These are phyloP conservation scores for Phenganax subtilis DNA, from an alignment of 92 coral and sea anemone genomes.

Conservation along the genomic window DNA sequence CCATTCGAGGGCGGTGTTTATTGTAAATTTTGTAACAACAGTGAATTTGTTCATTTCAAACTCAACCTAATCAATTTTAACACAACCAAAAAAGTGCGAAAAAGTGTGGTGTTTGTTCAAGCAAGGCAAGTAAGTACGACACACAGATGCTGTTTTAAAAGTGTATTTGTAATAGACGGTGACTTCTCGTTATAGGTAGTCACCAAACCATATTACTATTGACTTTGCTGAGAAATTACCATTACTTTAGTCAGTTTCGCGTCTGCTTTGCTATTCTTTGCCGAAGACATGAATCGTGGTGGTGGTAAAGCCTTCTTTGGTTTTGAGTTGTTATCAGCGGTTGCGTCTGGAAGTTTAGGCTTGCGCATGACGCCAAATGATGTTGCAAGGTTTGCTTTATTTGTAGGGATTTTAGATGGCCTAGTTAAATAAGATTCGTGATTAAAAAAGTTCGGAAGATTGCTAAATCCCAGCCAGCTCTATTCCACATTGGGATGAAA, in stretches of 20 bases:
- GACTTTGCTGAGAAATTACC: not conserved
- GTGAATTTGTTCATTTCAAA: too few relatives aligned
- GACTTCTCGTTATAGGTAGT: not conserved
- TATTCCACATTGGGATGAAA: not conserved
- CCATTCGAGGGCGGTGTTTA: too few relatives aligned
- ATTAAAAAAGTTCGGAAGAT: not conserved
- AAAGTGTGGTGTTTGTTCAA: too few relatives aligned
- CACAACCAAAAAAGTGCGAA: too few relatives aligned
- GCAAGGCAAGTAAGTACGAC: too few relatives aligned
- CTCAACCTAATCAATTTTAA: too few relatives aligned
- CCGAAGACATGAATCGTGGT: conserved; percentile 24
- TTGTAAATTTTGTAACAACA: too few relatives aligned
- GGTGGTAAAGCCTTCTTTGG: conserved; percentile 83
- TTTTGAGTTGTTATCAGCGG: conserved; percentile 57
- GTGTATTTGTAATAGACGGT: too few relatives aligned
- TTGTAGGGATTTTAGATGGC: conserved; percentile 40
- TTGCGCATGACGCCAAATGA: conserved; percentile 27
- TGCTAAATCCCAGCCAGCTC: not conserved
- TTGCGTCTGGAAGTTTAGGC: conserved; percentile 7
- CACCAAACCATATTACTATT: not conserved
- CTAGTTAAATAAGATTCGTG: not conserved
- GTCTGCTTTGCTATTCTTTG: conserved; percentile 44
- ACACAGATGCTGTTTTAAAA: too few relatives aligned
- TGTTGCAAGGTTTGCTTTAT: conserved; percentile 47
- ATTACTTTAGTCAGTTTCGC: conserved; percentile 28